Percentiles rank a stretch among this genome's conserved stretches.
phyloP scores from a whole-genome alignment of 2,113 vertebrate genomes.

The Odocoileus virginianus region DNA sequence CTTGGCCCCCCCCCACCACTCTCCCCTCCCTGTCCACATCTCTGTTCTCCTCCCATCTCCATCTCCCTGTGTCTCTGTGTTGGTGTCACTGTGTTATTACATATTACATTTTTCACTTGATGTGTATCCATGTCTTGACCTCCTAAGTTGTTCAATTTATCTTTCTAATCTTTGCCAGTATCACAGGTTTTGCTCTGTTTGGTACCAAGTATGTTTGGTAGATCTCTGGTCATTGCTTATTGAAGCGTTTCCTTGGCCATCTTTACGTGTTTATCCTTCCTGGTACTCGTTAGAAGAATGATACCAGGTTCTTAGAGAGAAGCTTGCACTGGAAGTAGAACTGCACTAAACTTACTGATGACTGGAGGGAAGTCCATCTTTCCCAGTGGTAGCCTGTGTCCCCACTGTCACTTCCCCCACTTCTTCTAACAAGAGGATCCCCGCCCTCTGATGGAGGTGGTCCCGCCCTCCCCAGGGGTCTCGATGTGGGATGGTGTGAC shows the following conservation, averaged over 20 bases:
- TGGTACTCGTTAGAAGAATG: neutral
- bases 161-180: neutral
- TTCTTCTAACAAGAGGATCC: neutral
- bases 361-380: too few relatives aligned
- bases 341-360: neutral
- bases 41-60: neutral
- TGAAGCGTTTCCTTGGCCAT: neutral
- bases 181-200: neutral
- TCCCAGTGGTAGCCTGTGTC: too few relatives aligned
- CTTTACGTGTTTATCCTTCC: neutral
- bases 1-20: rapidly evolving
- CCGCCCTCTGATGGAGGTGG: rapidly evolving
- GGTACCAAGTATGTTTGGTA: neutral
- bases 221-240: neutral
- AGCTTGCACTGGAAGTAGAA: neutral
- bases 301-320: neutral
- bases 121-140: too few relatives aligned
- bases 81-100: neutral
- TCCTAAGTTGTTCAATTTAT: neutral
- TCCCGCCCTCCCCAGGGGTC: rapidly evolving
- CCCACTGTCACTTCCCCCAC: rapidly evolving
- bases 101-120: too few relatives aligned
- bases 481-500: rapidly evolving
- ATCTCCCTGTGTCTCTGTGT: neutral
- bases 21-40: neutral